A percentile compares a stretch with the other conserved stretches of the same genome.
Evolutionary conservation across 2,888 invertebrate species (phyloP).

Genomic region (Ennomos fuscantarius): DNA sequence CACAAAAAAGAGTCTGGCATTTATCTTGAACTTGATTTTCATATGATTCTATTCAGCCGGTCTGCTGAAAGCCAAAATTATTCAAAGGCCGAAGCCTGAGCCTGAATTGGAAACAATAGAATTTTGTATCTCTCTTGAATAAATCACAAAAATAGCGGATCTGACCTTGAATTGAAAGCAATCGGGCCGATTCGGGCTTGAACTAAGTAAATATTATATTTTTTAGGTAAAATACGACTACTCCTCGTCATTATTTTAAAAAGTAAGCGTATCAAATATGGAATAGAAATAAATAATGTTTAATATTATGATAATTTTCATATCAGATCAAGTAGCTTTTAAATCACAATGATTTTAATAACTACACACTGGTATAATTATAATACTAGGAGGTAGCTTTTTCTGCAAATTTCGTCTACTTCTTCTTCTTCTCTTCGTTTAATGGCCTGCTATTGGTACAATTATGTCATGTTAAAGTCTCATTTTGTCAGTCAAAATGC

Average conservation of each 20-base stretch:
- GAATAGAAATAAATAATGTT: too few relatives aligned
- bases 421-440: too few relatives aligned
- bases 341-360: too few relatives aligned
- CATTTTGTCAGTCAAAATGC: too few relatives aligned
- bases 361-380: too few relatives aligned
- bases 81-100: conserved; percentile 33
- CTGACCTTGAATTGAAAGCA: conserved; percentile 22
- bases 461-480: too few relatives aligned
- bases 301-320: too few relatives aligned
- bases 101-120: conserved; percentile 36
- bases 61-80: conserved; percentile 35
- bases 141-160: conserved; percentile 33
- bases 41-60: conserved; percentile 26
- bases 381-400: too few relatives aligned
- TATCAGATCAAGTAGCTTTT: too few relatives aligned
- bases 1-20: conserved; percentile 15
- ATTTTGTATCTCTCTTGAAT: conserved; percentile 35
- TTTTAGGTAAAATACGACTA: conserved; percentile 2
- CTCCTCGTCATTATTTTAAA: background rate
- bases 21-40: conserved; percentile 26
- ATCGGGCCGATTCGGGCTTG: conserved; percentile 8
- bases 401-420: too few relatives aligned
- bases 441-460: too few relatives aligned
- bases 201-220: conserved; percentile 13
- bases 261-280: background rate